Percentiles rank a stretch among this genome's conserved stretches.
Evolutionary conservation across 2,797 vertebrate genomes (phyloP).

Genomic region (Alauda arvensis): DNA sequence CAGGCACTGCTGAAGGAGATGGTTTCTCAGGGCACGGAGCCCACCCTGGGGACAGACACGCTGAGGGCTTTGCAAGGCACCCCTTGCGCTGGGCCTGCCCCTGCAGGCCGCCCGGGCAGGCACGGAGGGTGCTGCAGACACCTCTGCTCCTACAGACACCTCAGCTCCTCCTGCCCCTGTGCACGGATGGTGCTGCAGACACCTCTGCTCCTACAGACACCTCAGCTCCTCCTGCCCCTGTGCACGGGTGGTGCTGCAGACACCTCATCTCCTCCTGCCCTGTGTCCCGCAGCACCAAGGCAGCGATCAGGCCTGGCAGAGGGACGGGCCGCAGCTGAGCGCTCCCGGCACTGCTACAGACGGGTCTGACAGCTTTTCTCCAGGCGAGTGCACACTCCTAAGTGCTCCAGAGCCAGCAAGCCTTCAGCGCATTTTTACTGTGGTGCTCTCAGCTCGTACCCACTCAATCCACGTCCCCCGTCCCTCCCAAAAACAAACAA

Average conservation of each 20-base stretch:
- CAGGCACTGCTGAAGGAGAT: fast-evolving
- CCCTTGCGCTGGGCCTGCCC: fast-evolving
- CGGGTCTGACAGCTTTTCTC: background rate
- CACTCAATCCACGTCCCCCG: background rate
- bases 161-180: background rate
- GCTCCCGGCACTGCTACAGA: background rate
- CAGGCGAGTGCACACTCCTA: fast-evolving
- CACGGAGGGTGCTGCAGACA: fast-evolving
- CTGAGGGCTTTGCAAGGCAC: background rate
- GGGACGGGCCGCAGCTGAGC: background rate
- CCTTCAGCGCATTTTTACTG: background rate
- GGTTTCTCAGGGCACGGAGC: background rate
- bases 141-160: background rate
- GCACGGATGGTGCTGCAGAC: fast-evolving
- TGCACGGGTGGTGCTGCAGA: fast-evolving
- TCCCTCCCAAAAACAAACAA: background rate
- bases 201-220: background rate
- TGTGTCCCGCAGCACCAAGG: fast-evolving
- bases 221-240: no score
- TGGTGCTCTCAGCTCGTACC: background rate
- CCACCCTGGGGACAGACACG: fast-evolving
- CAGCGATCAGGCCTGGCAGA: fast-evolving
- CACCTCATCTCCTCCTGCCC: background rate
- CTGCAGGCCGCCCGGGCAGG: background rate
- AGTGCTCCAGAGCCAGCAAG: background rate